Evolutionary conservation across 2,797 vertebrate genomes (phyloP), one percentile per base, ranked within the genome.

Genomic region (Micropoecilia bifurca): DNA sequence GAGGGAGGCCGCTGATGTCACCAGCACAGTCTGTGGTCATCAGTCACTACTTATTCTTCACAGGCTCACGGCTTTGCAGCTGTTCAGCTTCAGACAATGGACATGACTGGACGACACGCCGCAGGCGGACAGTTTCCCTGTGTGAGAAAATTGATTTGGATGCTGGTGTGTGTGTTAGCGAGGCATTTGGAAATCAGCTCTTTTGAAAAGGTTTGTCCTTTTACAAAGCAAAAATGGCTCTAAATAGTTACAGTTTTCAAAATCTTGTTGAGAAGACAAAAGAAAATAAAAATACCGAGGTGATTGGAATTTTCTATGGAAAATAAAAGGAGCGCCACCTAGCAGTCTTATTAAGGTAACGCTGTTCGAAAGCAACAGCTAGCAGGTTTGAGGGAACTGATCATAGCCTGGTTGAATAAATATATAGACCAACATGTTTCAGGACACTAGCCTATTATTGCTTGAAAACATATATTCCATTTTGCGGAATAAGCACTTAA

Each of bases 11-110:
- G 73, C 28, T 72, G 72, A 80, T 85, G 83, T 68, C 80, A 80
- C 28, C 72, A 30, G 3, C 75, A 33, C 80, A 66, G 55, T 43
- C 43, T 47, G 77, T 46, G 80, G 75, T 87, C 87, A 85, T 87
- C 85, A 80, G 81, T 86, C 87, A 84, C 14, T 61, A 46, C 74
- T 47, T 13, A 78, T 78, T 76, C 81, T 59, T 82, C 30, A 43
- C 71, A 28, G 83, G 47, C 80, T 80, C 45, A 22, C 85, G 75
- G 84, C 82, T 80, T 77, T 77, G 89, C 92, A 93, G 92, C 91
- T 92, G 90, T 73, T 91, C 80, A 1, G 45, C 68, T 0, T 0
- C 46, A 85, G 75, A 93, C 87, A 90, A 91, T 76, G 63, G 79
- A 79, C 75, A 0, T 41, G 89, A 80, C 45, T 83, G 86, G 81